Conservation (phyloP, 2,113 vertebrate species). For the Pseudorhombus dupliciocellatus region DNA sequence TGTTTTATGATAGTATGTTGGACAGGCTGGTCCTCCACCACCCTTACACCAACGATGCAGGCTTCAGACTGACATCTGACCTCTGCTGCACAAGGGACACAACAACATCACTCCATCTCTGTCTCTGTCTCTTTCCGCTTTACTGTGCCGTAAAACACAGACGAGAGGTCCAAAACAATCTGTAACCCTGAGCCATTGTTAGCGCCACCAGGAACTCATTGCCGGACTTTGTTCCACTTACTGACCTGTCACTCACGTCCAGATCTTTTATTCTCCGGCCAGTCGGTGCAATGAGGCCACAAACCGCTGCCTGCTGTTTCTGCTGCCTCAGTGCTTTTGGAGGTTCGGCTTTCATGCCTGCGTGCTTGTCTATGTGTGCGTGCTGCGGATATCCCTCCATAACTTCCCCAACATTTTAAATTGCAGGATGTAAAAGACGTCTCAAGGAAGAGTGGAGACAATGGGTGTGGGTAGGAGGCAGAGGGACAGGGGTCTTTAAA, state of each 20-base stretch:
- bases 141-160: constrained; percentile 26
- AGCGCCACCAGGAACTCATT: constrained; percentile 40
- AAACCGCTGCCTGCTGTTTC: constrained; percentile 67
- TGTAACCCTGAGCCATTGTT: constrained; percentile 44
- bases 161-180: constrained; percentile 40
- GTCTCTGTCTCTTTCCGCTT: constrained; percentile 25
- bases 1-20: too few species aligned
- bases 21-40: constrained; percentile 17
- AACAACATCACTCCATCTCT: constrained; percentile 7
- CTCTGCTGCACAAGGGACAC: constrained; percentile 41
- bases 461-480: constrained; percentile 16
- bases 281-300: constrained; percentile 66
- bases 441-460: constrained; percentile 31
- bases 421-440: constrained; percentile 50
- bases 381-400: constrained; percentile 43
- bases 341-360: constrained; percentile 46
- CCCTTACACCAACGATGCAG: constrained; percentile 4
- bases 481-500: constrained; percentile 13
- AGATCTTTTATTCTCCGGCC: constrained; percentile 68
- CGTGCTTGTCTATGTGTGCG: constrained; percentile 41
- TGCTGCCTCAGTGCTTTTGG: constrained; percentile 75
- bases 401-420: constrained; percentile 50
- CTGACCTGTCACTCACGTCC: constrained; percentile 60
- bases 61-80: constrained; percentile 46
- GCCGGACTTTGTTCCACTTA: constrained; percentile 61